phyloP scores from a whole-genome alignment of 2,113 vertebrate genomes.

The Phaethon lepturus region DNA sequence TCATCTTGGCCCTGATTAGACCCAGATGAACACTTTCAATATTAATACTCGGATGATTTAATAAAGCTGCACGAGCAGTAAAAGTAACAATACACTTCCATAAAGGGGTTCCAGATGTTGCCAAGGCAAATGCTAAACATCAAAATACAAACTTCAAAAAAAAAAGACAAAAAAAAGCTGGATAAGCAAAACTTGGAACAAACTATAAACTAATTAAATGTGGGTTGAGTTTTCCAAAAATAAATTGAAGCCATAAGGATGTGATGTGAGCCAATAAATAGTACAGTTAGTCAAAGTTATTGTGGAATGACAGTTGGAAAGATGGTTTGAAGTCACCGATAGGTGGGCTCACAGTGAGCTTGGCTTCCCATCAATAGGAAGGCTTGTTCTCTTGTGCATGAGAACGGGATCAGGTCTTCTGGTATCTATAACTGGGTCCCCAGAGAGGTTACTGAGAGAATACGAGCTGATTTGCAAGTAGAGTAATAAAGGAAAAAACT shows the following conservation, averaged over 20 bases:
- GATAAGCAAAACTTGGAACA: slow-evolving; percentile 77
- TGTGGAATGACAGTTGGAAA: slow-evolving; percentile 70
- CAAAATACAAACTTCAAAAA: slow-evolving; percentile 75
- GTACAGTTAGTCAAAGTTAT: slow-evolving; percentile 77
- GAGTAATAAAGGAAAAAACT: background rate
- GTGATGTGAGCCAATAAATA: slow-evolving; percentile 78
- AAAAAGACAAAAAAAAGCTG: slow-evolving; percentile 28
- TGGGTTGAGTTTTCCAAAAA: slow-evolving; percentile 76
- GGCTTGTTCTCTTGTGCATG: background rate
- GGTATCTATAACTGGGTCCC: slow-evolving; percentile 10
- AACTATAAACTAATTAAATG: slow-evolving; percentile 85
- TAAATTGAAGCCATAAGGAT: slow-evolving; percentile 88
- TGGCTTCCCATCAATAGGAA: slow-evolving; percentile 39
- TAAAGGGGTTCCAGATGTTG: slow-evolving; percentile 82
- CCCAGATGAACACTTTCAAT: slow-evolving; percentile 79
- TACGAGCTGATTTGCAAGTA: background rate
- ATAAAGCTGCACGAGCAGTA: slow-evolving; percentile 79
- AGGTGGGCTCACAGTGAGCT: slow-evolving; percentile 50
- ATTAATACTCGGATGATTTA: slow-evolving; percentile 76
- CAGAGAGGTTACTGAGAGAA: slow-evolving; percentile 3
- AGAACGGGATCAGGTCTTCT: background rate
- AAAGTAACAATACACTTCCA: slow-evolving; percentile 77
- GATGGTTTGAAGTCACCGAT: slow-evolving; percentile 43
- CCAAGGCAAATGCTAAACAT: slow-evolving; percentile 79
- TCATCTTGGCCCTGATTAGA: slow-evolving; percentile 82